Evolutionary conservation across 2,797 vertebrate species (phyloP), one percentile per base, ranked within the genome.

Genomic region (Jordanella pulchra): DNA sequence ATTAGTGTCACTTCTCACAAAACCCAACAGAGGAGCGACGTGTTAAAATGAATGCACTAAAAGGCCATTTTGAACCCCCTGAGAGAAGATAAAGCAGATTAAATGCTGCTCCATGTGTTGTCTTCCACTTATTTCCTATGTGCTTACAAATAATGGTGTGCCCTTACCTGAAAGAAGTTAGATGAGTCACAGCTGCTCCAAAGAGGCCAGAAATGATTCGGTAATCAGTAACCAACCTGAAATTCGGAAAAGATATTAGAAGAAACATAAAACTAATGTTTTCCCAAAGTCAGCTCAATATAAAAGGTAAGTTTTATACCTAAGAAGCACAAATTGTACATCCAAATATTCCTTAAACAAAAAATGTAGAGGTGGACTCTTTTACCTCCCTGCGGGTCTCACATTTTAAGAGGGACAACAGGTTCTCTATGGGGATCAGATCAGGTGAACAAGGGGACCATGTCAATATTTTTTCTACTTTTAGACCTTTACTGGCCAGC

Each of bases 41-140:
- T 12, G 53, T 56, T 84, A 74, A 85, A 68, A 75, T 74, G 72
- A 89, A 86, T 86, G 75, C 61, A 39, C 73, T 73, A 80, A 86
- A 86, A 87, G 79, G 80, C 77, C 82, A 82, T 70, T 84, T 77
- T 77, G 47, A 84, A 72, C 35, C 76, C 83, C 77, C n/a, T 12
- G 23, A 69, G 78, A 72, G 69, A 69, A 69, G 64, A 78, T 58
- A 63, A 65, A 50, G 55, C 68, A 63, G 75, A 77, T 54, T 45
- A 82, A 69, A 84, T n/a, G 39, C 39, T 30, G 48, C 14, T 67
- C 44, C 44, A 51, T 58, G 44, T 25, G n/a, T 63, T 48, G 39
- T 25, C n/a, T 28, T 58, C 47, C 65, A 14, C 65, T 61, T 39
- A 39, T 61, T n/a, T 32, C 42, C 30, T 14, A 1, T n/a, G 27